Conservation (phyloP, 2,888 invertebrate species). For the Dryadula phaetusa region DNA sequence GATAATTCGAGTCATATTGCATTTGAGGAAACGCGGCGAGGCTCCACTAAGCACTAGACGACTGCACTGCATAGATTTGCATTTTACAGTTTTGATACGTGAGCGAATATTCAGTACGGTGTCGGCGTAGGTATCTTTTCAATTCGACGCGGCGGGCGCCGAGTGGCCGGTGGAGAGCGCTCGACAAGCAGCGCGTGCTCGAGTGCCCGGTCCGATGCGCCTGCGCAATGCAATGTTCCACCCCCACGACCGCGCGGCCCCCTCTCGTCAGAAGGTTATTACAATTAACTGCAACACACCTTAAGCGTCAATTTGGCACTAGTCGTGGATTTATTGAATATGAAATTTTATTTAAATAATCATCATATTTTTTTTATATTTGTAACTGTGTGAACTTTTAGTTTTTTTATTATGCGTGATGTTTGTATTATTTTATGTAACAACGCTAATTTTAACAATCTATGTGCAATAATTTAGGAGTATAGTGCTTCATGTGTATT, state of each 20-base stretch:
- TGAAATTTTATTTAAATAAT: constrained; percentile 44
- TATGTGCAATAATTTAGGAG: constrained; percentile 34
- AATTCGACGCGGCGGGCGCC: constrained; percentile 77
- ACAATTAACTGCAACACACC: constrained; percentile 74
- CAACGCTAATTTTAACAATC: constrained; percentile 23
- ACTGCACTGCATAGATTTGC: constrained; percentile 83
- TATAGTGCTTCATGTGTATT: constrained; percentile 31
- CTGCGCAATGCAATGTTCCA: constrained; percentile 59
- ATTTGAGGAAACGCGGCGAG: constrained; percentile 74
- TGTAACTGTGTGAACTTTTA: not conserved
- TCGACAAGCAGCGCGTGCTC: constrained; percentile 81
- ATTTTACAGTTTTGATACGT: constrained; percentile 83
- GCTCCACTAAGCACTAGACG: constrained; percentile 73
- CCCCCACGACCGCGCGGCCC: constrained; percentile 44
- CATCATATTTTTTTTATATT: not conserved
- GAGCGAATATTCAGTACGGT: constrained; percentile 81
- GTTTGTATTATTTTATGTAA: not conserved
- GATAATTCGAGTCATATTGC: constrained; percentile 77
- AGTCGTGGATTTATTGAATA: constrained; percentile 53
- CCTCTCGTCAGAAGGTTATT: constrained; percentile 64
- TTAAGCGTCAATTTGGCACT: constrained; percentile 72
- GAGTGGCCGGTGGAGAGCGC: constrained; percentile 75
- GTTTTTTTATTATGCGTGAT: not conserved
- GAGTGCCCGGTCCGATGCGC: constrained; percentile 73
- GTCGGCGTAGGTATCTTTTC: constrained; percentile 82